These are phyloP conservation scores for Colletes latitarsis DNA, from an alignment of 1,140 invertebrate species.

Conservation along the genomic window DNA sequence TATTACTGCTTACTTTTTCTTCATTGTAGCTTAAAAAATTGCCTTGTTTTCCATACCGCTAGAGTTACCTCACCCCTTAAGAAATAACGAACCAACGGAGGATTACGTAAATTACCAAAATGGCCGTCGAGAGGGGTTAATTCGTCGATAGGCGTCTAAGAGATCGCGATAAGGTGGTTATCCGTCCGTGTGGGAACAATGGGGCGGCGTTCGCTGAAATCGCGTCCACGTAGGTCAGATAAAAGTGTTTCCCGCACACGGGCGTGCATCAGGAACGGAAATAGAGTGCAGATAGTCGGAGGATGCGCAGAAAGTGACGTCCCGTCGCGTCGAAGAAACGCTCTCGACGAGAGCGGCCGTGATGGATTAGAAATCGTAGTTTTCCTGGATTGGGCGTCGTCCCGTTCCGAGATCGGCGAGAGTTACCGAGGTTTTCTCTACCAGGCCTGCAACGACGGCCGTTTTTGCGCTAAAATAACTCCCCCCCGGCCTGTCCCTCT, in stretches of 20 bases:
- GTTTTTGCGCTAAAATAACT: conserved; percentile 69
- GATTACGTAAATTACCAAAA: too few relatives aligned
- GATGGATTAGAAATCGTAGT: conserved; percentile 71
- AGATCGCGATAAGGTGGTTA: too few relatives aligned
- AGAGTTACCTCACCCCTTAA: too few relatives aligned
- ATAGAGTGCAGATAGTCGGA: neutral
- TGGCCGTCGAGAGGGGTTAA: too few relatives aligned
- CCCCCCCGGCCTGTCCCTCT: conserved; percentile 39
- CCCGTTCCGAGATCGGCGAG: conserved; percentile 63
- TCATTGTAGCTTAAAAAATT: too few relatives aligned
- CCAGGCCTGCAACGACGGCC: conserved; percentile 33
- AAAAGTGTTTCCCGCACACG: too few relatives aligned
- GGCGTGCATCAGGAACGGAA: neutral
- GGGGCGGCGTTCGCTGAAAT: too few relatives aligned
- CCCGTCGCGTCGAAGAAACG: conserved; percentile 16
- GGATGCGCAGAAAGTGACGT: neutral
- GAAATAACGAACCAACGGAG: too few relatives aligned
- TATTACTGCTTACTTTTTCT: too few relatives aligned
- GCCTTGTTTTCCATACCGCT: too few relatives aligned
- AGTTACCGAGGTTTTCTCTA: conserved; percentile 67
- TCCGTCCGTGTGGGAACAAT: too few relatives aligned
- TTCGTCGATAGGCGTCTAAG: neutral
- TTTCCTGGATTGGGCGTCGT: conserved; percentile 72
- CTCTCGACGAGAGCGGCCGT: conserved; percentile 8
- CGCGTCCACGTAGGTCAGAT: too few relatives aligned